Evolutionary conservation across 2,113 vertebrate genomes (phyloP).

Genomic region (Falcunculus frontatus): DNA sequence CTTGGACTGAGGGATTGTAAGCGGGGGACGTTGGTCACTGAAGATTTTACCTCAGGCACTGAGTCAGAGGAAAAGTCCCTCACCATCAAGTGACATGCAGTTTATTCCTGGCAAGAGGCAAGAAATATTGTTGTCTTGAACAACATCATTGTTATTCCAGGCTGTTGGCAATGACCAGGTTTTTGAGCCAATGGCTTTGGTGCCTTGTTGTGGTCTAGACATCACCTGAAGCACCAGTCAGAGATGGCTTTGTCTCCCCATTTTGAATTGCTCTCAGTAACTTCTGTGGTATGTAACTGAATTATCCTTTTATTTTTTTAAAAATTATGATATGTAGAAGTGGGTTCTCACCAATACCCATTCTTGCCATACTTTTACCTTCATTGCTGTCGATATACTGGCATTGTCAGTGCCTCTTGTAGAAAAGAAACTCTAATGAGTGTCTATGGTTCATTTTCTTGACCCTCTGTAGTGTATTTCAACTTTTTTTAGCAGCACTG

Average conservation of each 20-base stretch:
- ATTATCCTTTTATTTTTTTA: not conserved
- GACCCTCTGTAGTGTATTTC: not conserved
- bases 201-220: not conserved
- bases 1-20: not conserved
- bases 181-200: not conserved
- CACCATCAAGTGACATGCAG: not conserved
- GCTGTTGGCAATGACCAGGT: not conserved
- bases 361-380: not conserved
- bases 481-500: not conserved
- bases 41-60: not conserved
- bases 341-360: not conserved
- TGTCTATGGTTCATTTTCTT: not conserved
- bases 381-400: not conserved
- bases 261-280: not conserved
- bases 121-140: not conserved
- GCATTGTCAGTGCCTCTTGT: not conserved
- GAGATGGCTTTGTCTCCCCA: not conserved
- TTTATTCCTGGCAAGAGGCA: slow-evolving; percentile 13
- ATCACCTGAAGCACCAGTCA: slow-evolving; percentile 1
- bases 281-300: not conserved
- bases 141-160: not conserved
- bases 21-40: not conserved
- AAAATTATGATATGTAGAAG: not conserved
- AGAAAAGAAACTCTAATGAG: not conserved
- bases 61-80: slow-evolving; percentile 44